Evolutionary conservation across 35 echinoderm and acorn worm species (phyloP).

Genomic region (Patiria miniata): DNA sequence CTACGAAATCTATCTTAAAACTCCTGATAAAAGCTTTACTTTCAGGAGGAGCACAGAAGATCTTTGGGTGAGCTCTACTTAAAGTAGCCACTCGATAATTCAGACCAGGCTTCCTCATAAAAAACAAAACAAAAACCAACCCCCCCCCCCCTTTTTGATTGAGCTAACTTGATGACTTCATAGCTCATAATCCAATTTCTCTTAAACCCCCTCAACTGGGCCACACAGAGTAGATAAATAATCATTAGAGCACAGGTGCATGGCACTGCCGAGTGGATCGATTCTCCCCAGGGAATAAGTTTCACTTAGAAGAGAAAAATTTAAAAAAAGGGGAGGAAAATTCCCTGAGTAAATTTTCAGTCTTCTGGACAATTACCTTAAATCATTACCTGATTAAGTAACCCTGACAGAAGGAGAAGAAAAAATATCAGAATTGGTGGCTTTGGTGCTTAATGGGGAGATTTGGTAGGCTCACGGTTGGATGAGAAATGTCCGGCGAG

Average conservation of each 20-base stretch:
- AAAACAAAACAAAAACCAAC: too few species aligned
- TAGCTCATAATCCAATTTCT: not conserved
- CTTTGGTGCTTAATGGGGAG: not conserved
- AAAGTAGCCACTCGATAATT: too few species aligned
- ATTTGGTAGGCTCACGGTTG: not conserved
- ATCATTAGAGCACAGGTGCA: too few species aligned
- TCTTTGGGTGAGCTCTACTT: too few species aligned
- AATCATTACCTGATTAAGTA: not conserved
- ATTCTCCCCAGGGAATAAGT: not conserved
- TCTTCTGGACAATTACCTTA: not conserved
- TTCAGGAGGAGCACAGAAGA: too few species aligned
- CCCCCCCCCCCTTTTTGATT: too few species aligned
- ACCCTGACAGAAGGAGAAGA: not conserved
- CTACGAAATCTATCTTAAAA: too few species aligned
- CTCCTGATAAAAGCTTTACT: too few species aligned
- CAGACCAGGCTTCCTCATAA: too few species aligned
- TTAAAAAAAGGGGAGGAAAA: not conserved
- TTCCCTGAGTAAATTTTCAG: not conserved
- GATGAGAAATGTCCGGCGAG: not conserved
- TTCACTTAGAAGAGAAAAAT: not conserved
- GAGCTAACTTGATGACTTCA: not conserved
- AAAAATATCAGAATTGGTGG: not conserved
- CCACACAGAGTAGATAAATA: too few species aligned
- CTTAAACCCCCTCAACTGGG: not conserved
- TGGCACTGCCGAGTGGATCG: not conserved